Evolutionary conservation across 2,797 vertebrate genomes (phyloP).

Genomic region (Borostomias antarcticus): DNA sequence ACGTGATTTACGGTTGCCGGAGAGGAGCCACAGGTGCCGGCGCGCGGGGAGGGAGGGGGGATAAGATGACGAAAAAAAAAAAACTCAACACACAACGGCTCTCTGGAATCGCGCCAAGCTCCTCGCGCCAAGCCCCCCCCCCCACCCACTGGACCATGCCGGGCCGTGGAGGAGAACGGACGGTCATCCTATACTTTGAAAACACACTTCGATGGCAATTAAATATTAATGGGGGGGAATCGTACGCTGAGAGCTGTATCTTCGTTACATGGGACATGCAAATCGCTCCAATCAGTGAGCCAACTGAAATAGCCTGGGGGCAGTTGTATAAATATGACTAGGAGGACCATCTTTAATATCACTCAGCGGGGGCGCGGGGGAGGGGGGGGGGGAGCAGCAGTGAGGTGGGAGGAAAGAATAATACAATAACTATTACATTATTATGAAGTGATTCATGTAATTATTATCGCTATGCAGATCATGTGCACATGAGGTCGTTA

Average conservation of each 20-base stretch:
- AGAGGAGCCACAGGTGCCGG: conserved; percentile 75
- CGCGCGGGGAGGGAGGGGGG: conserved; percentile 42
- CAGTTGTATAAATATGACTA: conserved; percentile 67
- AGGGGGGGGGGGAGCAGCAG: conserved; percentile 54
- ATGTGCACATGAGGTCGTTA: not conserved
- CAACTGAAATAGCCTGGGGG: conserved; percentile 73
- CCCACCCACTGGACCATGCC: conserved; percentile 64
- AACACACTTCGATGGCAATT: conserved; percentile 68
- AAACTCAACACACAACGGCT: conserved; percentile 56
- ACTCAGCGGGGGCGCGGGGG: no score
- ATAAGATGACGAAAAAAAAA: conserved; percentile 75
- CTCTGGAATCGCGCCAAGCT: conserved; percentile 63
- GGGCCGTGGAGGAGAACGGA: conserved; percentile 62
- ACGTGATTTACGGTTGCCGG: conserved; percentile 85
- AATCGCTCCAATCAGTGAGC: conserved; percentile 72
- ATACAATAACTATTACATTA: conserved; percentile 31
- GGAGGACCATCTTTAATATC: conserved; percentile 64
- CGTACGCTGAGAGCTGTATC: conserved; percentile 76
- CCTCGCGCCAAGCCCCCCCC: conserved; percentile 50
- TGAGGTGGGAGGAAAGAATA: conserved; percentile 32
- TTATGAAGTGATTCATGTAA: not conserved
- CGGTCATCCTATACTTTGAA: conserved; percentile 76
- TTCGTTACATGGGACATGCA: conserved; percentile 70
- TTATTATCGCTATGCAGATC: not conserved
- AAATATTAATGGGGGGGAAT: conserved; percentile 77